Evolutionary conservation across 2,888 invertebrate species (phyloP).

Genomic region (Polietes domitor): DNA sequence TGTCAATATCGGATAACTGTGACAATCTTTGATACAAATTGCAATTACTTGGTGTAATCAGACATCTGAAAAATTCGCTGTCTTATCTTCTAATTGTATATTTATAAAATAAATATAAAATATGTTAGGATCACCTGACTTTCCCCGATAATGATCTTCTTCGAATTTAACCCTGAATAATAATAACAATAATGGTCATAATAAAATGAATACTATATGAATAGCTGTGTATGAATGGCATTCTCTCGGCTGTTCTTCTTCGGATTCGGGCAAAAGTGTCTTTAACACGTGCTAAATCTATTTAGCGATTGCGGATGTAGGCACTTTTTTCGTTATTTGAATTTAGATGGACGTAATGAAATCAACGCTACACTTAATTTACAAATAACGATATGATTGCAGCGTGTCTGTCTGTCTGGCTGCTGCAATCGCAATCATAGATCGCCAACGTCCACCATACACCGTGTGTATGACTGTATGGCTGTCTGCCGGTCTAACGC

Average conservation of each 20-base stretch:
- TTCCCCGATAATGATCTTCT: too few relatives aligned
- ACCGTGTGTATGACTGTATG: too few relatives aligned
- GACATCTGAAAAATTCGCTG: too few relatives aligned
- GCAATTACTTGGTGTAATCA: too few relatives aligned
- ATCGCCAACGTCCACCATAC: too few relatives aligned
- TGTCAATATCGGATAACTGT: too few relatives aligned
- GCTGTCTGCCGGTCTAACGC: not conserved
- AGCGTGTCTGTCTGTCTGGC: constrained; percentile 41
- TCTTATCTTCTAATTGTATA: too few relatives aligned
- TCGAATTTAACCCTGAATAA: constrained; percentile 24
- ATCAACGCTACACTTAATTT: constrained; percentile 68
- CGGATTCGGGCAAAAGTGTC: constrained; percentile 48
- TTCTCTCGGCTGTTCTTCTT: not conserved
- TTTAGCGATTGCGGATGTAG: constrained; percentile 65
- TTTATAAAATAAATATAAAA: too few relatives aligned
- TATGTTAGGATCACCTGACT: too few relatives aligned
- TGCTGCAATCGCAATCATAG: constrained; percentile 43
- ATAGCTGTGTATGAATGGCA: not conserved
- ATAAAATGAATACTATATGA: not conserved
- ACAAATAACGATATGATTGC: constrained; percentile 66
- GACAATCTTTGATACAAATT: too few relatives aligned
- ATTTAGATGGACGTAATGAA: constrained; percentile 67
- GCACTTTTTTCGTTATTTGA: constrained; percentile 63
- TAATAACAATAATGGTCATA: not conserved
- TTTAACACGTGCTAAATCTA: constrained; percentile 67